Evolutionary conservation across 2,113 vertebrate genomes (phyloP).

Genomic region (Genyomyrus donnyi): DNA sequence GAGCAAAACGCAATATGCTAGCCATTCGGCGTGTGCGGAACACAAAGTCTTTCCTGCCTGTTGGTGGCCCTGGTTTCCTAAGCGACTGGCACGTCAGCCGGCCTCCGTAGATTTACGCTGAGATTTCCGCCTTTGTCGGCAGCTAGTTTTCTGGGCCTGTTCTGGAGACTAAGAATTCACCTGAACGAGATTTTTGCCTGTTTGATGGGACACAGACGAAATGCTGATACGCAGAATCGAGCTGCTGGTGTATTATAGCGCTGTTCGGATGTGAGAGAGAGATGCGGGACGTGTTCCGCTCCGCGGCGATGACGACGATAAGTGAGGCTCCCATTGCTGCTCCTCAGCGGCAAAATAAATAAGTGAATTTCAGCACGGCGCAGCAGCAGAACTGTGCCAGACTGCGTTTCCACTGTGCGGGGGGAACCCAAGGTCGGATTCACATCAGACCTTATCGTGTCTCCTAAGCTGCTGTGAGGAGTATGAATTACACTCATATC

Average conservation of each 20-base stretch:
- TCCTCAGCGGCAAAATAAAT: background rate
- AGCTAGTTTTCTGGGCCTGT: background rate
- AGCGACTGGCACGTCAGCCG: background rate
- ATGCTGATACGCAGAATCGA: background rate
- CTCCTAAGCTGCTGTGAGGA: background rate
- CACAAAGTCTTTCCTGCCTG: background rate
- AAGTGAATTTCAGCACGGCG: background rate
- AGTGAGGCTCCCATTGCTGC: background rate
- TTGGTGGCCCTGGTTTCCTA: background rate
- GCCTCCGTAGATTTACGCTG: background rate
- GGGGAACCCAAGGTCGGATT: background rate
- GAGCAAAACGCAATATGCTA: background rate
- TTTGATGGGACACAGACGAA: background rate
- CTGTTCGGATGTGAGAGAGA: background rate
- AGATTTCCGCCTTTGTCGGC: background rate
- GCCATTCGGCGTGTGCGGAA: background rate
- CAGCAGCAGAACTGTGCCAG: background rate
- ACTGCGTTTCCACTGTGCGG: background rate
- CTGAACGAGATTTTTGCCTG: background rate
- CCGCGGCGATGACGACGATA: background rate
- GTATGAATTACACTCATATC: background rate
- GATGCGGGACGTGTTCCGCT: background rate
- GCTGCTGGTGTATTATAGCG: background rate
- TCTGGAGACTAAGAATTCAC: background rate
- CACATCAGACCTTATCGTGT: background rate